Percentiles rank a stretch among this genome's conserved stretches.
These are phyloP conservation scores for Promerops cafer DNA, from an alignment of 2,113 vertebrate genomes.

Conservation along the genomic window DNA sequence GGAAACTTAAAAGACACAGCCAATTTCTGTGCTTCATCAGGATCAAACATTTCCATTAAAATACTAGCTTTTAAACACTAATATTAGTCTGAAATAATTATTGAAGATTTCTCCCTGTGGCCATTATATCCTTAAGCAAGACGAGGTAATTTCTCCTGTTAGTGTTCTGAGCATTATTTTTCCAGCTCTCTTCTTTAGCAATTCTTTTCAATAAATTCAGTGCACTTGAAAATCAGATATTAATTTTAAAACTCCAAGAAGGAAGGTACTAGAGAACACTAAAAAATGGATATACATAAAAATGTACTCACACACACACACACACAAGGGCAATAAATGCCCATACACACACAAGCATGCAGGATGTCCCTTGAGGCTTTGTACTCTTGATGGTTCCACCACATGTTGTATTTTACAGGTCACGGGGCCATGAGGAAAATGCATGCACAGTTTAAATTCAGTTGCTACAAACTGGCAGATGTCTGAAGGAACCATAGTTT, in stretches of 20 bases:
- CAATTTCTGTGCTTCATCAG: constrained; percentile 25
- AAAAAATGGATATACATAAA: background rate
- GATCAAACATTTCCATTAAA: constrained; percentile 62
- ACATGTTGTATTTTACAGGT: background rate
- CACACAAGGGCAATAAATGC: background rate
- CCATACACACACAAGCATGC: background rate
- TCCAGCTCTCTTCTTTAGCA: background rate
- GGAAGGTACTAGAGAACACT: background rate
- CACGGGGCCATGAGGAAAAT: background rate
- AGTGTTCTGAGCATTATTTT: background rate
- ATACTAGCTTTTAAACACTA: constrained; percentile 48
- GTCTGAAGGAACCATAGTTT: background rate
- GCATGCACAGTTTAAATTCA: background rate
- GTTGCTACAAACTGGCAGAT: background rate
- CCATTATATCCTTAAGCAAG: background rate
- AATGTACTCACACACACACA: background rate
- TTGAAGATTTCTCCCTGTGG: background rate
- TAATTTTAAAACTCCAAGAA: background rate
- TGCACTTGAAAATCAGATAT: constrained; percentile 18
- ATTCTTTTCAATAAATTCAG: background rate
- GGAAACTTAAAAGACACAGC: constrained; percentile 12
- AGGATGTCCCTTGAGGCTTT: background rate
- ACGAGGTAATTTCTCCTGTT: constrained; percentile 18
- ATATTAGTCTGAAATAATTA: constrained; percentile 60
- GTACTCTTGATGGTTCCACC: background rate